Evolutionary conservation across 2,888 invertebrate species (phyloP).

Genomic region (Linnaemya tessellans): DNA sequence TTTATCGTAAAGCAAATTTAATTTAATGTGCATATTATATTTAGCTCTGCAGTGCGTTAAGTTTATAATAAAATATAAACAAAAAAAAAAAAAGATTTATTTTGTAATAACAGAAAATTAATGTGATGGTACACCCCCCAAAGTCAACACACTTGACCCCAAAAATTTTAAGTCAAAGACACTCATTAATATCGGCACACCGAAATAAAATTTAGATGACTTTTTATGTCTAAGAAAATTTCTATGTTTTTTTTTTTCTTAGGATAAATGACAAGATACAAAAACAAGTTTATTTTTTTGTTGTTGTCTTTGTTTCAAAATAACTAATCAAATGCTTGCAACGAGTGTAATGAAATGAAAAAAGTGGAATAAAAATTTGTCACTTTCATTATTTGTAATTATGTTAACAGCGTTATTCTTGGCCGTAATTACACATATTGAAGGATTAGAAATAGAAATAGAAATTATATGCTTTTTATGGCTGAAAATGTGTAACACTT

Average conservation of each 20-base stretch:
- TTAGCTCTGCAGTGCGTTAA: neutral
- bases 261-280: neutral
- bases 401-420: slow-evolving; percentile 1
- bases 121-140: slow-evolving; percentile 4
- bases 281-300: neutral
- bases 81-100: neutral
- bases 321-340: slow-evolving; percentile 8
- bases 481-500: neutral
- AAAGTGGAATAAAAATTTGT: neutral
- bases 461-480: too few relatives aligned
- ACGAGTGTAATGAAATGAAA: neutral
- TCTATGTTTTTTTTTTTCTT: neutral
- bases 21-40: neutral
- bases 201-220: neutral
- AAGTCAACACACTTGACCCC: slow-evolving; percentile 50
- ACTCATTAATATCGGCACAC: neutral
- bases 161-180: slow-evolving; percentile 43
- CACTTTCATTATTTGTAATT: neutral
- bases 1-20: neutral
- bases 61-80: slow-evolving; percentile 7
- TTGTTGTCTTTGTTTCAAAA: neutral
- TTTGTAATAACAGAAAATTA: slow-evolving; percentile 7
- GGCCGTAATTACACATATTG: neutral
- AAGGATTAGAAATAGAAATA: too few relatives aligned
- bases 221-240: neutral